These are phyloP conservation scores for Ligdia adustata DNA, from an alignment of 2,888 invertebrate genomes.

Conservation along the genomic window DNA sequence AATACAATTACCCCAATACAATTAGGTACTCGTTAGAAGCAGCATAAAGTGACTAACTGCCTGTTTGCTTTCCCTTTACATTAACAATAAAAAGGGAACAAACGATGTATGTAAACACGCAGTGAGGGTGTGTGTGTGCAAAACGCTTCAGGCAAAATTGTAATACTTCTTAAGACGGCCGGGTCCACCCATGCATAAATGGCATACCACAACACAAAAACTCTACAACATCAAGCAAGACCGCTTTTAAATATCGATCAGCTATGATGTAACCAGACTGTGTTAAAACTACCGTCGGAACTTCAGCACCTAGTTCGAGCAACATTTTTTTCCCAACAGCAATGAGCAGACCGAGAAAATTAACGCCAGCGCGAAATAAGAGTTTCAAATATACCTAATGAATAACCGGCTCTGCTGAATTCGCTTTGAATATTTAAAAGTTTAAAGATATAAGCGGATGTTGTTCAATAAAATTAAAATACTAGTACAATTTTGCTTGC, in stretches of 20 bases:
- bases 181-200: too few species aligned
- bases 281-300: conserved; percentile 40
- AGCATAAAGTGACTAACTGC: too few species aligned
- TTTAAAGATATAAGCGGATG: neutral
- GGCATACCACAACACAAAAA: too few species aligned
- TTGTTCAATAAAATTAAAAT: conserved; percentile 9
- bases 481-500: conserved; percentile 6
- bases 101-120: too few species aligned
- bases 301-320: conserved; percentile 43
- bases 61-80: too few species aligned
- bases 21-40: too few species aligned
- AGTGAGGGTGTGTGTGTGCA: too few species aligned
- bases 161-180: too few species aligned
- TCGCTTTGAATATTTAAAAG: neutral
- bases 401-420: conserved; percentile 1
- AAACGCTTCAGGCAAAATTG: too few species aligned
- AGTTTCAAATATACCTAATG: neutral
- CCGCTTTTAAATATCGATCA: conserved; percentile 58
- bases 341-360: neutral
- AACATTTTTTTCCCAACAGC: conserved; percentile 37
- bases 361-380: neutral
- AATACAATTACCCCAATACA: too few species aligned
- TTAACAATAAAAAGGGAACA: too few species aligned
- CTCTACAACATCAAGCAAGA: too few species aligned
- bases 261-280: conserved; percentile 60